These are phyloP conservation scores for Bucorvus abyssinicus DNA, from an alignment of 2,797 vertebrate species.

Conservation along the genomic window DNA sequence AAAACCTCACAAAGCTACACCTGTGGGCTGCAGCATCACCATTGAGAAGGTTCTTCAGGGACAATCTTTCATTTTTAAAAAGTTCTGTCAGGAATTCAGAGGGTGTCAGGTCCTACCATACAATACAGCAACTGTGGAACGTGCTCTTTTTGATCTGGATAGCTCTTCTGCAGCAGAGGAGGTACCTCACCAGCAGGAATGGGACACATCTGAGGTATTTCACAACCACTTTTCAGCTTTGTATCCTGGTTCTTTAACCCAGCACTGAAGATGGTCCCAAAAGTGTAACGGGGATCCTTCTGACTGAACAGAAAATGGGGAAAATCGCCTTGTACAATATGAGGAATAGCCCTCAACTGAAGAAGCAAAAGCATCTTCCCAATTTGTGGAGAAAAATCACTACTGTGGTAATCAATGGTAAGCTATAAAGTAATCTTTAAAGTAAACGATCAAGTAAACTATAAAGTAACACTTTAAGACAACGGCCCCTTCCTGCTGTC, in stretches of 20 bases:
- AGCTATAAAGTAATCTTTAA: neutral
- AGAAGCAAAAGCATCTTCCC: neutral
- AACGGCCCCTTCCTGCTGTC: neutral
- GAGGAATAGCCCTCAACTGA: neutral
- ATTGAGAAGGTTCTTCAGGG: neutral
- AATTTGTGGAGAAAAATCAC: neutral
- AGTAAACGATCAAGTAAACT: neutral
- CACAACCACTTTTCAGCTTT: neutral
- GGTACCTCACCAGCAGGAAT: neutral
- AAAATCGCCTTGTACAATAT: neutral
- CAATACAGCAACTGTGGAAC: neutral
- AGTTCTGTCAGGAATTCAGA: neutral
- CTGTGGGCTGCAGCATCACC: neutral
- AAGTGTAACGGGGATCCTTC: rapidly evolving
- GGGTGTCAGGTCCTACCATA: neutral
- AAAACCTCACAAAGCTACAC: neutral
- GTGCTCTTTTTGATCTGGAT: neutral
- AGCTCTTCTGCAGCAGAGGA: neutral
- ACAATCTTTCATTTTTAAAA: neutral
- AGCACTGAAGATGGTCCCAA: neutral
- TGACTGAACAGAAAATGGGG: neutral
- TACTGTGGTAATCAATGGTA: neutral
- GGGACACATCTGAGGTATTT: neutral
- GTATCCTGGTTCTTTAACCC: neutral
- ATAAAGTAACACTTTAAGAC: neutral